Base-by-base conservation (phyloP, 2,113 vertebrate genomes). In the Thomomys bottae region DNA sequence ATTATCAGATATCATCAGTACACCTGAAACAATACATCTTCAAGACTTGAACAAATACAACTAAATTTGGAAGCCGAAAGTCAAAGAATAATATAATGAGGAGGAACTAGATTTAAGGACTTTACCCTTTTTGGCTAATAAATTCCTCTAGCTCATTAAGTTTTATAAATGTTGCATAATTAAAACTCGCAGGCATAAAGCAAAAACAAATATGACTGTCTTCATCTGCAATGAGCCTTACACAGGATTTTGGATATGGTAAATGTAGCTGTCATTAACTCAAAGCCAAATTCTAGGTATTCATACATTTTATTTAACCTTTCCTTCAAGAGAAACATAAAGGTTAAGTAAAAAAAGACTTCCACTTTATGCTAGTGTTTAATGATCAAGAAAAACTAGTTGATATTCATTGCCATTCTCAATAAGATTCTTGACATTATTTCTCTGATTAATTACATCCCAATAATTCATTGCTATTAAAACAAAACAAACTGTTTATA, bases 11-110 rank as follows among this genome's bases (percentile, higher is more conserved):
- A 64, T 30, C 20, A 88, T 42, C 36, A 42, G 38, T 81, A 17
- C 34, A 68, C 2, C 26, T 64, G 34, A 94, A 76, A 72, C 0
- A 59, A 85, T 1, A 75, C 32, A 87, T 64, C 9, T 3, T 36
- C 21, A 75, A 79, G 34, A 90, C 45, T 61, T 79, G 30, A 94
- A 86, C 2, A 80, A 76, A 68, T 84, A 24, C 4, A 79, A 24
- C 18, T 75, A 59, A 42, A 80, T 92, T 66, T 67, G 40, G 34
- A 81, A 88, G 24, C 28, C 91, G 38, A 38, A 14, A 89, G n/a
- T 32, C n/a, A 0, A 42, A 90, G 66, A 75, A 49, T 20, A 36
- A 79, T 32, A 88, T 85, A 79, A 78, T 20, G 9, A 73, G 0
- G 9, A 95, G 30, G 8, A 88, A 76, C n/a, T 68, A 87, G 30